A percentile compares a stretch with the other conserved stretches of the same genome.
phyloP scores from a whole-genome alignment of 2,113 vertebrate genomes.

The Otis tarda region DNA sequence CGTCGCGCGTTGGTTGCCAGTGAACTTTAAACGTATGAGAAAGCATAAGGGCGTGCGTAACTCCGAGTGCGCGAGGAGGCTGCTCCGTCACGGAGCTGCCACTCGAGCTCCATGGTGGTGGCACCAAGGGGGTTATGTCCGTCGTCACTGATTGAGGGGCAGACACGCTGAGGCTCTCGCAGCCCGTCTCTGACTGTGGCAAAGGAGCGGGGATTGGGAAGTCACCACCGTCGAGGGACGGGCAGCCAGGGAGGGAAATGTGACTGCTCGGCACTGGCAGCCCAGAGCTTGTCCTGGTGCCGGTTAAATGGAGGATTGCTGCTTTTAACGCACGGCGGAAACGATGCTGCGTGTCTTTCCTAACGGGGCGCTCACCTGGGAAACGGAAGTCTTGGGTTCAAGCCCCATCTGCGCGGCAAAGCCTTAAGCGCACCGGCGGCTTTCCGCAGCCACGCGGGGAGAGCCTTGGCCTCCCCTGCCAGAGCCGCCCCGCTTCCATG shows the following conservation, averaged over 20 bases:
- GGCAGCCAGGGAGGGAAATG: background rate
- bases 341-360: background rate
- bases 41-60: background rate
- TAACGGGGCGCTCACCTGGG: background rate
- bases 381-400: background rate
- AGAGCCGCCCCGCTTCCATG: too few relatives aligned
- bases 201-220: background rate
- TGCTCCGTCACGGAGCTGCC: background rate
- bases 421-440: too few relatives aligned
- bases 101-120: background rate
- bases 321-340: background rate
- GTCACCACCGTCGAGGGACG: background rate
- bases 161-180: background rate
- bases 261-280: background rate
- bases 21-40: background rate
- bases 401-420: background rate
- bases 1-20: background rate
- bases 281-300: background rate
- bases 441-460: too few relatives aligned
- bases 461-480: too few relatives aligned
- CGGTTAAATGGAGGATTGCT: background rate
- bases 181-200: background rate
- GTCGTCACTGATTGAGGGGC: background rate
- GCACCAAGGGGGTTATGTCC: background rate
- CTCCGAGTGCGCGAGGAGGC: background rate